Evolutionary conservation across 2,797 vertebrate species (phyloP), one percentile per base, ranked within the genome.

Genomic region (Percopsis omiscomaycus): DNA sequence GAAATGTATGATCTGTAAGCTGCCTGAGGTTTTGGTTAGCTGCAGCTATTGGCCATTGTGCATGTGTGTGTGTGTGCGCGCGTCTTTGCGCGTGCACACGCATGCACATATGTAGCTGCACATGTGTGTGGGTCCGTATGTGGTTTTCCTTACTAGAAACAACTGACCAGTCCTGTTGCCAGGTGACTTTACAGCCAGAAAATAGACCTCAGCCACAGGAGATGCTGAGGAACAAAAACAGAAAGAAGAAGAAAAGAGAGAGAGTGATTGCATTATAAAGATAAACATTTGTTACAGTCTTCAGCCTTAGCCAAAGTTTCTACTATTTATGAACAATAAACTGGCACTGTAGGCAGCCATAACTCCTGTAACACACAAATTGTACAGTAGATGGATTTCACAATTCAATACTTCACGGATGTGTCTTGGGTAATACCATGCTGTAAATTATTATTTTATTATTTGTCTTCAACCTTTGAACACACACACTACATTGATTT

Each of bases 11-110:
- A 86, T 87, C 77, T 71, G 80, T 84, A 73, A 65, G 61, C 69
- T 82, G 86, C 78, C 71, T 84, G 85, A 84, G 79, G 81, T 88
- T 91, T 90, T 79, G 79, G 83, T 75, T 81, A 83, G 70, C 75
- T 82, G 80, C 59, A 82, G 67, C 51, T 49, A 59, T 65, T 64
- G 69, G 66, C 68, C 62, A 55, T 64, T 62, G 68, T 68, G 69
- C 57, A 55, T 66, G 53, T 62, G 63, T 60, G 50, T 50, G 15
- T 54, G 61, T n/a, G 49, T 44, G 45, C 16, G 45, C 63, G 57
- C 57, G 57, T 57, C 51, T 50, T 10, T 49, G 15, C 32, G 22
- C 61, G 62, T 59, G 66, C 50, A 16, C 14, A 37, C 44, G 48
- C 52, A 29, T 52, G 51, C 54, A 37, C 16, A 27, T 15, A 50